Evolutionary conservation across 2,888 invertebrate genomes (phyloP), one percentile per base, ranked within the genome.

Genomic region (Geophilus truncorum): DNA sequence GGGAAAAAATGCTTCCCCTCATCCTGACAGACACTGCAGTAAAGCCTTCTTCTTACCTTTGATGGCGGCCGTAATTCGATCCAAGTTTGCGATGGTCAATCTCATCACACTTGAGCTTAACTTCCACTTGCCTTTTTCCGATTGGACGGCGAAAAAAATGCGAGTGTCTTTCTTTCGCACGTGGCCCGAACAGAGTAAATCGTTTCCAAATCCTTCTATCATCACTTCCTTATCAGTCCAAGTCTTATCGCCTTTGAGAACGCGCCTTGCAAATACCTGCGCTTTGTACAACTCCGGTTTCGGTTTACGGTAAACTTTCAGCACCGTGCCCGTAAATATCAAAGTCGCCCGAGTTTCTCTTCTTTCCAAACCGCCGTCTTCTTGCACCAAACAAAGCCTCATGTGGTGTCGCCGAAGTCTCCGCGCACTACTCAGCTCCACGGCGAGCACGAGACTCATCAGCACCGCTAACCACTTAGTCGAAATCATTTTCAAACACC

Each of bases 31-130:
- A 70, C 70, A 70, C n/a, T 70, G 70, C 70, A 70, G 70, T 28
- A 70, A 70, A 70, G 70, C 70, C 70, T 70, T 28, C 45, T 45
- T 15, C 70, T 70, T 70, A 87, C 87, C 84, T 84, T 85, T 85
- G 30, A 85, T 85, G n/a, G 85, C 85, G 10, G 86, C 84, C 28
- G 86, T 85, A 4, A 85, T 83, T 45, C 84, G 82, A 77, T 86
- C 85, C 83, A 87, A 81, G 82, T 86, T 87, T 32, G 83, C 81
- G 76, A 87, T 78, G 4, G 85, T 87, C 18, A 87, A 83, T 57
- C 86, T 82, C 18, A 87, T 82, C 1, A 87, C 83, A 79, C 87
- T 87, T 6, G 87, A 87, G 82, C 87, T 87, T 77, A 87, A 84
- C 80, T 83, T 83, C 57, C 87, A 83, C 45, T 85, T 84, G 18